Conservation (phyloP, 1,140 invertebrate genomes). For the Prorops nasuta region DNA sequence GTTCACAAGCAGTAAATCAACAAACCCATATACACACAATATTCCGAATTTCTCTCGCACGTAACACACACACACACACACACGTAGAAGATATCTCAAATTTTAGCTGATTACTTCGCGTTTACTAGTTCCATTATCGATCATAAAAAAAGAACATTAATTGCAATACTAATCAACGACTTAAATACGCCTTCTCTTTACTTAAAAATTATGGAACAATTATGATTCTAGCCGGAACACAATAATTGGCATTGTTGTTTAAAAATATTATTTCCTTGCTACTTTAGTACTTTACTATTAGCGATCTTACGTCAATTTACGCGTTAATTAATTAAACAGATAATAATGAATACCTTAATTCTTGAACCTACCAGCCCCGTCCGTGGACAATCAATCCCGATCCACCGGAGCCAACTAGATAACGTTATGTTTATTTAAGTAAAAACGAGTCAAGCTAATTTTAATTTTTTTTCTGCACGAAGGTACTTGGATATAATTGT, state of each 20-base stretch:
- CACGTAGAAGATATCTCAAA: no score
- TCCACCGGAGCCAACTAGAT: constrained; percentile 5
- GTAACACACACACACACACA: no score
- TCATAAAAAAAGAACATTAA: no score
- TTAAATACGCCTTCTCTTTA: constrained; percentile 33
- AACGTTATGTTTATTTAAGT: constrained; percentile 34
- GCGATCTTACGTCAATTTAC: constrained; percentile 40
- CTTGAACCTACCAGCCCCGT: constrained; percentile 23
- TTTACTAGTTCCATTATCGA: no score
- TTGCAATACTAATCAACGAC: constrained; percentile 45
- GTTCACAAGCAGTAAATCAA: no score
- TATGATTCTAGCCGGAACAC: constrained; percentile 46
- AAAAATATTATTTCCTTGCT: constrained; percentile 36
- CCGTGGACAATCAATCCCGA: neutral
- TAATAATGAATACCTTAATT: constrained; percentile 41
- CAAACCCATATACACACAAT: no score
- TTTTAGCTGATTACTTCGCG: no score
- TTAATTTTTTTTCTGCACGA: constrained; percentile 25
- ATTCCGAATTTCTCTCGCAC: no score
- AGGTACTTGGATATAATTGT: constrained; percentile 38
- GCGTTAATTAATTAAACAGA: constrained; percentile 39
- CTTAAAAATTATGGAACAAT: constrained; percentile 41
- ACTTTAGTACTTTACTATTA: constrained; percentile 35
- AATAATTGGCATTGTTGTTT: constrained; percentile 43
- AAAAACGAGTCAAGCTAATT: constrained; percentile 29